Percentiles rank a stretch among this genome's conserved stretches.
Conservation (phyloP, 2,888 invertebrate species). For the Erebia aethiops region DNA sequence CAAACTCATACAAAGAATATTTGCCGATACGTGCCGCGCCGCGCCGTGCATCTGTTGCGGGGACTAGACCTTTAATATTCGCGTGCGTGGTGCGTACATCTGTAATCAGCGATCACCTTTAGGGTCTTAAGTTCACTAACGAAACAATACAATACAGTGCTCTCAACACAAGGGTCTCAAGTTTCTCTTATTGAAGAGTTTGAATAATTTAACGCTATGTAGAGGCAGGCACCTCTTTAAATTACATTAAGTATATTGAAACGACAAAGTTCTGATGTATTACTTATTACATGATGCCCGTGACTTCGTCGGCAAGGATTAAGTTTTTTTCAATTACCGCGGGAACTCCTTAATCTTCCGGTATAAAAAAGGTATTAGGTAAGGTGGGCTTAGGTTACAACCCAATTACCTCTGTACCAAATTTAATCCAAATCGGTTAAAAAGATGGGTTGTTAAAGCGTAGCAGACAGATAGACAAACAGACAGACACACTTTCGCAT, state of each 20-base stretch:
- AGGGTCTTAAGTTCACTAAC: not conserved
- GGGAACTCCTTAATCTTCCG: too few species aligned
- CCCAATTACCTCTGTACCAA: too few species aligned
- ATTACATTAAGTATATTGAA: not conserved
- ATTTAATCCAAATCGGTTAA: too few species aligned
- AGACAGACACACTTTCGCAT: too few species aligned
- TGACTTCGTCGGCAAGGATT: too few species aligned
- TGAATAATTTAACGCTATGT: conserved; percentile 14
- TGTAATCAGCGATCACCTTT: not conserved
- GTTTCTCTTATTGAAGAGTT: conserved; percentile 1
- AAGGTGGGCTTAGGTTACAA: too few species aligned
- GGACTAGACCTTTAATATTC: not conserved
- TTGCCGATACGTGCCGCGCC: too few species aligned
- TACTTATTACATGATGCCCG: not conserved
- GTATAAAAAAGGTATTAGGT: too few species aligned
- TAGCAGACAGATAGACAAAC: too few species aligned
- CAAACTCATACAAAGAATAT: too few species aligned
- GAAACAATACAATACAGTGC: not conserved
- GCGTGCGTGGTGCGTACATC: not conserved
- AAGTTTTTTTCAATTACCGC: too few species aligned
- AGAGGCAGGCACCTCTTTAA: conserved; percentile 1
- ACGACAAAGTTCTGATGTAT: not conserved
- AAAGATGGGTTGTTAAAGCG: too few species aligned
- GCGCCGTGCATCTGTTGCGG: not conserved
- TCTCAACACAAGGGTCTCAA: conserved; percentile 6